A percentile compares a stretch with the other conserved stretches of the same genome.
These are phyloP conservation scores for Calidris pygmaea DNA, from an alignment of 2,113 vertebrate genomes.

Conservation along the genomic window DNA sequence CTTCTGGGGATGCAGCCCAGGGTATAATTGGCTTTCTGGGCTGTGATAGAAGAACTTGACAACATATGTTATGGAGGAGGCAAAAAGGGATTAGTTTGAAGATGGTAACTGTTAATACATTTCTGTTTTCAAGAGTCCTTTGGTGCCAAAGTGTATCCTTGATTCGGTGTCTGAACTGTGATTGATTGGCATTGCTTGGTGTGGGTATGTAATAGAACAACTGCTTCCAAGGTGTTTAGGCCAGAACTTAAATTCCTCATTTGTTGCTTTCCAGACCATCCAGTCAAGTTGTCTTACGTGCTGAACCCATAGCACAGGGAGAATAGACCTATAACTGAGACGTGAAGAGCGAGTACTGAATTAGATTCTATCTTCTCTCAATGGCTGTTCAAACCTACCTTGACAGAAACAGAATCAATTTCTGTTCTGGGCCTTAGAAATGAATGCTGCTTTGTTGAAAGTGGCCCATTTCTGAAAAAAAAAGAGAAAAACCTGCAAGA, in stretches of 20 bases:
- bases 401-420: not conserved
- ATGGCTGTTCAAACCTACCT: not conserved
- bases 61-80: not conserved
- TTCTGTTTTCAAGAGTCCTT: not conserved
- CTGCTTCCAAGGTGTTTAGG: not conserved
- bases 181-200: not conserved
- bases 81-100: not conserved
- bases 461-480: not conserved
- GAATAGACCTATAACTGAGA: not conserved
- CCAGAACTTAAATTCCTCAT: not conserved
- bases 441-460: not conserved
- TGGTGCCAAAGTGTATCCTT: not conserved
- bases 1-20: not conserved
- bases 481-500: not conserved
- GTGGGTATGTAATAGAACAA: not conserved
- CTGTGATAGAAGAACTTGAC: not conserved
- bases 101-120: not conserved
- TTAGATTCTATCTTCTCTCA: not conserved
- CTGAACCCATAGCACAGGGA: not conserved
- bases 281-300: not conserved
- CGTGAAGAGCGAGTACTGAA: not conserved
- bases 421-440: not conserved
- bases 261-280: not conserved
- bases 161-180: not conserved
- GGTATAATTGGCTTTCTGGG: fast-evolving